These are phyloP conservation scores for Odontocerum albicorne DNA, from an alignment of 2,888 invertebrate species.

Conservation along the genomic window DNA sequence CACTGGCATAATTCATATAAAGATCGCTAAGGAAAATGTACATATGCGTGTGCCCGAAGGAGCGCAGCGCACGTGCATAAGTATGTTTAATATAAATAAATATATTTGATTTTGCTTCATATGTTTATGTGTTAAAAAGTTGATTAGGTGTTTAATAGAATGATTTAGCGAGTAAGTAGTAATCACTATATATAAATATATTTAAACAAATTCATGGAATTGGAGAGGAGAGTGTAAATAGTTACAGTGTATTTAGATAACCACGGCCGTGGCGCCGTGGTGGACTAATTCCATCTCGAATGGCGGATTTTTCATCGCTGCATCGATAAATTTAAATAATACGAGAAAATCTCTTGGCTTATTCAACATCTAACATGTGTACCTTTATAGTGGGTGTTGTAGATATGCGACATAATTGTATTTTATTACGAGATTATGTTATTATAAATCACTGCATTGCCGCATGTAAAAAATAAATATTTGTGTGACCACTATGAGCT, in stretches of 20 bases:
- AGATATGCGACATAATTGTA: background rate
- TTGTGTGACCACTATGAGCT: conserved; percentile 27
- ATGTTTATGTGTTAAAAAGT: conserved; percentile 31
- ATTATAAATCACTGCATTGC: conserved; percentile 16
- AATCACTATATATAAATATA: conserved; percentile 28
- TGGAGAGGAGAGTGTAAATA: conserved; percentile 13
- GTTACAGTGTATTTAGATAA: background rate
- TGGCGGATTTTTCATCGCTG: too few species aligned
- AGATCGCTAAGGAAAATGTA: background rate
- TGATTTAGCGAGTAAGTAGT: conserved; percentile 33
- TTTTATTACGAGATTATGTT: background rate
- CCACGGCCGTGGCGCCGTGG: background rate
- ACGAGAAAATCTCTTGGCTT: background rate
- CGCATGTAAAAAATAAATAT: conserved; percentile 25
- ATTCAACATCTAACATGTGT: background rate
- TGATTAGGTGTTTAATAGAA: conserved; percentile 32
- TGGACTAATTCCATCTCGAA: background rate
- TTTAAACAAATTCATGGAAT: conserved; percentile 10
- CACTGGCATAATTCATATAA: background rate
- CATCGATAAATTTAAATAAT: too few species aligned
- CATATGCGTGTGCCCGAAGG: too few species aligned
- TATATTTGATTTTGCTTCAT: conserved; percentile 27
- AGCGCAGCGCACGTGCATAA: conserved; percentile 20
- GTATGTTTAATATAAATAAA: conserved; percentile 25
- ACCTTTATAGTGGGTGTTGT: conserved; percentile 8